Conservation (phyloP, 2,113 vertebrate genomes). For the Jaculus jaculus region DNA sequence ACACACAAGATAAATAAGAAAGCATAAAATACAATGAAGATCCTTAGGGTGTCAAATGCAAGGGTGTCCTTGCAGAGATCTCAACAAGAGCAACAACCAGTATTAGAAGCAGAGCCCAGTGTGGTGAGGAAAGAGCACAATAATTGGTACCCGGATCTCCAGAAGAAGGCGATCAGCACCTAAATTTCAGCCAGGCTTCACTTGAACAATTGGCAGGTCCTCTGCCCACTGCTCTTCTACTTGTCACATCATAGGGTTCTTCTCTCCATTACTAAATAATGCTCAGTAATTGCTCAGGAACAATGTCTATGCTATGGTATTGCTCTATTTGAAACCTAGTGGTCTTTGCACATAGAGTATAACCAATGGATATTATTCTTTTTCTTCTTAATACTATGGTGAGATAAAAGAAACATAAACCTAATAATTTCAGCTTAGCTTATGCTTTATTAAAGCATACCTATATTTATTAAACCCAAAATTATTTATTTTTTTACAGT, state of each 20-base stretch:
- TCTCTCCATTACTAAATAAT: neutral
- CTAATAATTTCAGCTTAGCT: neutral
- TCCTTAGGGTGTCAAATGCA: neutral
- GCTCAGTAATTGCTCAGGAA: neutral
- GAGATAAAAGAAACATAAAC: neutral
- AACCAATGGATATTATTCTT: neutral
- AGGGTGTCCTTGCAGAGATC: neutral
- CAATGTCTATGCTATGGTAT: neutral
- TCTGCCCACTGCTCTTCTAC: neutral
- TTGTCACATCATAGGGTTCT: neutral
- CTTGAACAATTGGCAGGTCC: neutral
- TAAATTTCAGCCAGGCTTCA: neutral
- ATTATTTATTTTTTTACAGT: conserved; percentile 3
- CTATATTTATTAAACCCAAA: neutral
- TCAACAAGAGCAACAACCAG: fast-evolving
- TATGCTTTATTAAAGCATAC: neutral
- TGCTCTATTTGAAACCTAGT: neutral
- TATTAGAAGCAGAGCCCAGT: neutral
- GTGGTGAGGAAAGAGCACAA: no score
- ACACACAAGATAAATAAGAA: neutral
- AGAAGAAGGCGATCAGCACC: neutral
- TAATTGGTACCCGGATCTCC: fast-evolving
- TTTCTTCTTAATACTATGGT: neutral
- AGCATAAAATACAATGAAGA: neutral
- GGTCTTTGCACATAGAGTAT: neutral